These are phyloP conservation scores for Tenthredo distinguenda DNA, from an alignment of 2,888 invertebrate species.

Conservation along the genomic window DNA sequence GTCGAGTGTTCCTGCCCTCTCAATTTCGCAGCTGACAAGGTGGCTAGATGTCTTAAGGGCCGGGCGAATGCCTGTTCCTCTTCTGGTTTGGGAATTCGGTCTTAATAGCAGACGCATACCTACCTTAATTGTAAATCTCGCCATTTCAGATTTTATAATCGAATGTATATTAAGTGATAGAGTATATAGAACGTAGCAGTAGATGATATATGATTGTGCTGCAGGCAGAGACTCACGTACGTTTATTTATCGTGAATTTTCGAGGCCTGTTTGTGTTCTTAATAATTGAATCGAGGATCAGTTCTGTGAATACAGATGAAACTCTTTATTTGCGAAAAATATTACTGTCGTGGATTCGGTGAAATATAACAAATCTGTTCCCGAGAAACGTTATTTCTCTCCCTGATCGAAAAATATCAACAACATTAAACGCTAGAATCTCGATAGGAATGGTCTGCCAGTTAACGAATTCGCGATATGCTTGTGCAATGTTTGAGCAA, in stretches of 20 bases:
- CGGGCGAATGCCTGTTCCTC: neutral
- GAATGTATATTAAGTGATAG: neutral
- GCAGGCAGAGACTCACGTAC: neutral
- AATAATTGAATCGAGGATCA: neutral
- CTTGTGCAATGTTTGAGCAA: neutral
- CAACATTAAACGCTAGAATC: neutral
- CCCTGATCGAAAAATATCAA: neutral
- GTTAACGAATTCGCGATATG: neutral
- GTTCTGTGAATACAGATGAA: neutral
- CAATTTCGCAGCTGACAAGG: neutral
- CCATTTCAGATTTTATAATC: neutral
- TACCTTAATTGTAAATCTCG: neutral
- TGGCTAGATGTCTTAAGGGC: neutral
- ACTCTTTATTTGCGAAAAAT: neutral
- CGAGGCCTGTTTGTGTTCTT: neutral
- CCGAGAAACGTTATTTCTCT: neutral
- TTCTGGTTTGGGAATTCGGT: neutral
- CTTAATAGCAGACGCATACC: neutral
- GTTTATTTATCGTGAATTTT: neutral
- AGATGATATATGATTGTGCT: neutral
- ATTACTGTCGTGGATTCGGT: neutral
- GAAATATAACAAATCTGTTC: neutral
- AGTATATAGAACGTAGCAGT: neutral
- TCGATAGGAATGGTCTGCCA: neutral
- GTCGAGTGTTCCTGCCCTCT: constrained; percentile 8